Base-by-base conservation (phyloP, 1,140 invertebrate species). In the Drosophila melanica region DNA sequence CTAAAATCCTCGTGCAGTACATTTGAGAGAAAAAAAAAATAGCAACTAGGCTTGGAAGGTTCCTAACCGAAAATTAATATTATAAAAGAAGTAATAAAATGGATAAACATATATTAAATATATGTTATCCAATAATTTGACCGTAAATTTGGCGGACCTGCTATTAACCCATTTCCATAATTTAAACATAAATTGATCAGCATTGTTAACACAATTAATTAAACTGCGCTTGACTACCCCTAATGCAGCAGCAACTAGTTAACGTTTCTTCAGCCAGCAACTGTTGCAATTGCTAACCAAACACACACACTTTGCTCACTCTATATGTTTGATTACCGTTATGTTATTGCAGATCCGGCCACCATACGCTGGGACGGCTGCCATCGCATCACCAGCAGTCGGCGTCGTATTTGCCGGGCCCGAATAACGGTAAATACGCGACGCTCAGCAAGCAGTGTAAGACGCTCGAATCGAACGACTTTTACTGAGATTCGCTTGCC, bases 361-460 rank as follows among this genome's bases (percentile, higher is more conserved):
- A 92, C 55, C 93, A 94, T 75, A 94, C 93, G 57, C 91, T 94
- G 41, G 93, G 93, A 45, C 92, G 93, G 9, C 68, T 93, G 79
- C 92, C 92, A 11, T 92, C 92, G 60, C 92, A 92, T 74, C 92
- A 85, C 45, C 90, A 91, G 48, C 91, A 91, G 33, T 75, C 92
- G 67, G 77, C 90, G 5, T 79, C 90, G 10, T 89, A 92, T 72
- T 41, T 92, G 60, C 77, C 86, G 50, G 93, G 93, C 75, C 93
- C 93, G 23, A 95, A 95, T 92, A 95, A 95, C 94, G 95, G 96
- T 93, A 96, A 96, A 94, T 96, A 96, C 94, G 96, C 96, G 92
- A 97, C 97, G 93, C 93, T 98, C 92, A 97, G 96, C 95, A 97
- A 97, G 93, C 96, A 97, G 93, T 98, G 97, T 95, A 98, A 98